phyloP scores from a whole-genome alignment of 2,797 vertebrate species.

The Sebastes trivittatus region DNA sequence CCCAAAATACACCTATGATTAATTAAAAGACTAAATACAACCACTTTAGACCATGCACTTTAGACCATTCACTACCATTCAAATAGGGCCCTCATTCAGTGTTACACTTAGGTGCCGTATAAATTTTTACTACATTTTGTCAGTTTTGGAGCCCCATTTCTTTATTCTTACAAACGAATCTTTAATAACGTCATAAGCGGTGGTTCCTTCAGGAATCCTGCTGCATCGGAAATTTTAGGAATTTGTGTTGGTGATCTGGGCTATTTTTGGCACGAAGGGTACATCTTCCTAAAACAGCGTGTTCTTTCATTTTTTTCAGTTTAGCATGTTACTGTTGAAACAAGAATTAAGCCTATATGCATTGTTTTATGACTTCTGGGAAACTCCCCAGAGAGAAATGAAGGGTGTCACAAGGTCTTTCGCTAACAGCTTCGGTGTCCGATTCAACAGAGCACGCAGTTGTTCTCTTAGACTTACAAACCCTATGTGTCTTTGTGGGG shows the following conservation, averaged over 20 bases:
- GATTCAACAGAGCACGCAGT: neutral
- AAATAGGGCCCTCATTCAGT: too few relatives aligned
- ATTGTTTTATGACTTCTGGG: neutral
- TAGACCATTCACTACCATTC: too few relatives aligned
- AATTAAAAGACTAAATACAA: too few relatives aligned
- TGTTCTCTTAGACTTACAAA: constrained; percentile 24
- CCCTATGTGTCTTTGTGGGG: constrained; percentile 38
- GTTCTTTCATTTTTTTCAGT: neutral
- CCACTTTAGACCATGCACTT: too few relatives aligned
- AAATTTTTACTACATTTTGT: neutral
- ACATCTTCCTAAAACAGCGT: neutral
- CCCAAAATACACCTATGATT: too few relatives aligned
- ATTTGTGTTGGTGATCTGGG: neutral
- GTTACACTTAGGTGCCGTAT: neutral
- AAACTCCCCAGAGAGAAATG: neutral
- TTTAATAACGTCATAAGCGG: neutral
- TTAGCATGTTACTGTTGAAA: neutral
- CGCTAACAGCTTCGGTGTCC: neutral
- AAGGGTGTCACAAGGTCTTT: neutral
- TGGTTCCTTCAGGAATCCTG: neutral
- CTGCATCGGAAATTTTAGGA: neutral
- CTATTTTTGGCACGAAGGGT: neutral
- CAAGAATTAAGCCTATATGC: neutral
- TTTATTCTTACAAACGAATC: neutral
- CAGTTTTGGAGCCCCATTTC: neutral